Conservation (phyloP, 2,797 vertebrate genomes). For the Discoglossus pictus region DNA sequence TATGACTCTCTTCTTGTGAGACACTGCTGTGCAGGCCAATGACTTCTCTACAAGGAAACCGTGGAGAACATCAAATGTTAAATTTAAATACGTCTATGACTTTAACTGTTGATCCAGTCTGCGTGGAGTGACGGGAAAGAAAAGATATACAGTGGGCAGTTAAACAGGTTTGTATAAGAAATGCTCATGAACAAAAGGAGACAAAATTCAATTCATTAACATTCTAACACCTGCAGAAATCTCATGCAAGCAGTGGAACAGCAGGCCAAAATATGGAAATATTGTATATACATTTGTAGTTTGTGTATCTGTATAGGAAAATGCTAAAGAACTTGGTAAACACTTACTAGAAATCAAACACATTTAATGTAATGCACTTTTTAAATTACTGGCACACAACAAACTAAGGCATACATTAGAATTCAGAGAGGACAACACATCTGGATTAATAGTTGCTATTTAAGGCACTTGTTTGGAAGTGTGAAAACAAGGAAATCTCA, state of each 20-base stretch:
- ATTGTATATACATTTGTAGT: no score
- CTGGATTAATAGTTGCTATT: slow-evolving; percentile 45
- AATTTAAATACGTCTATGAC: slow-evolving; percentile 48
- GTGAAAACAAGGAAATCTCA: slow-evolving; percentile 48
- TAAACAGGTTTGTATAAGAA: slow-evolving; percentile 39
- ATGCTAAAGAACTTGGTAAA: slow-evolving; percentile 6
- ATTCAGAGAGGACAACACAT: slow-evolving; percentile 35
- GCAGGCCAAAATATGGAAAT: slow-evolving; percentile 31
- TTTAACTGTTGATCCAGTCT: slow-evolving; percentile 48
- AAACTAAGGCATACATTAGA: slow-evolving; percentile 16
- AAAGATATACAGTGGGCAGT: slow-evolving; percentile 41
- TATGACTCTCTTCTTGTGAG: slow-evolving; percentile 43
- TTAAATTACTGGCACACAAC: slow-evolving; percentile 22
- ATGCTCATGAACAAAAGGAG: slow-evolving; percentile 38
- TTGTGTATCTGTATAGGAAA: slow-evolving; percentile 12
- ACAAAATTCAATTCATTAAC: slow-evolving; percentile 45
- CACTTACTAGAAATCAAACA: neutral
- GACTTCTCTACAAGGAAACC: slow-evolving; percentile 43
- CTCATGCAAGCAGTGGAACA: slow-evolving; percentile 25
- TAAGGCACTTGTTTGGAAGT: slow-evolving; percentile 41
- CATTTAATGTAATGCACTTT: neutral
- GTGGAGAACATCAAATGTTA: slow-evolving; percentile 47
- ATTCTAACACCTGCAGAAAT: slow-evolving; percentile 19
- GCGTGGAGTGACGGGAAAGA: slow-evolving; percentile 35
- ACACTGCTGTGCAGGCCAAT: slow-evolving; percentile 48